These are phyloP conservation scores for Zophobas atratus DNA, from an alignment of 1,140 invertebrate species.

Conservation along the genomic window DNA sequence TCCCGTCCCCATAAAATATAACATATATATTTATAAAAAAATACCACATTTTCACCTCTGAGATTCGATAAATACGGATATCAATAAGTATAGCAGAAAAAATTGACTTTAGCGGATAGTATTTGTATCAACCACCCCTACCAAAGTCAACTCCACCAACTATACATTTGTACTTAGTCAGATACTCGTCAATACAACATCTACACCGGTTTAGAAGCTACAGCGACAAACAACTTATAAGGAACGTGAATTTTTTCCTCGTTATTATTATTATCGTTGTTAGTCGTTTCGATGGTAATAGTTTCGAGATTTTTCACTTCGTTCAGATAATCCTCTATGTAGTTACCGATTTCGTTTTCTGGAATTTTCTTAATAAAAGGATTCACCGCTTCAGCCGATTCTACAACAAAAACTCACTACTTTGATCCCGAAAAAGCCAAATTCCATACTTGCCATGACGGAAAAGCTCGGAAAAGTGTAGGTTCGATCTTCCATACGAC, in stretches of 20 bases:
- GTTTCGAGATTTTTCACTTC: slow-evolving; percentile 69
- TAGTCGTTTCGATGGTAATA: slow-evolving; percentile 64
- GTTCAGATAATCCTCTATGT: slow-evolving; percentile 73
- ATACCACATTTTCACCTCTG: too few species aligned
- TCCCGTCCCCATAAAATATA: too few species aligned
- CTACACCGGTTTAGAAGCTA: slow-evolving; percentile 63
- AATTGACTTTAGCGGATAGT: too few species aligned
- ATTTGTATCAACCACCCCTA: too few species aligned
- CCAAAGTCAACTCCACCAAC: too few species aligned
- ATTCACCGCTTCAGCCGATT: slow-evolving; percentile 80
- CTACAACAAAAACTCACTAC: slow-evolving; percentile 68
- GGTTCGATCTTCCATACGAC: slow-evolving; percentile 75
- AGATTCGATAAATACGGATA: too few species aligned
- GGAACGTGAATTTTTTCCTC: slow-evolving; percentile 64
- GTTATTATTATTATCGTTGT: slow-evolving; percentile 67
- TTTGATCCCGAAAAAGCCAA: not conserved
- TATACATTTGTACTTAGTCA: slow-evolving; percentile 1
- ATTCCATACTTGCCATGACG: slow-evolving; percentile 71
- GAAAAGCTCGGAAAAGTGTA: slow-evolving; percentile 77
- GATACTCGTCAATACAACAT: not conserved
- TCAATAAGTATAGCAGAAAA: too few species aligned
- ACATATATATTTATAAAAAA: too few species aligned
- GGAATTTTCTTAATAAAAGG: slow-evolving; percentile 82
- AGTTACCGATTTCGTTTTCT: slow-evolving; percentile 74
- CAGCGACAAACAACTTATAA: slow-evolving; percentile 73